Percentiles rank a stretch among this genome's conserved stretches.
phyloP scores from a whole-genome alignment of 2,797 vertebrate species.

The Microtus agrestis region DNA sequence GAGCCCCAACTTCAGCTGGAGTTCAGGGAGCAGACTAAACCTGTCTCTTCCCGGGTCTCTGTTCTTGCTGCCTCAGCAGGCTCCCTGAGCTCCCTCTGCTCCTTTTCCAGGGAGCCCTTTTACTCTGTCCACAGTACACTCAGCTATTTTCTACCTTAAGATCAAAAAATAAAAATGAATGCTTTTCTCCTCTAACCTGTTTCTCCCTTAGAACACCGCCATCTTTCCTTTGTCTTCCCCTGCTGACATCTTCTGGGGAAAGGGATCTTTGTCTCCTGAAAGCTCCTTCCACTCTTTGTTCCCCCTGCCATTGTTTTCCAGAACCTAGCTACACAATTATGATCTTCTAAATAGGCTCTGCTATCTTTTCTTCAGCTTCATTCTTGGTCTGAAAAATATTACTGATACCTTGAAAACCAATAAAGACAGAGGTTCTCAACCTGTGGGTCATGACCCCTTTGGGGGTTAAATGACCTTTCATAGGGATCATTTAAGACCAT shows the following conservation, averaged over 20 bases:
- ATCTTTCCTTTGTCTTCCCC: neutral
- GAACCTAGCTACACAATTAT: neutral
- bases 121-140: neutral
- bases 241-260: neutral
- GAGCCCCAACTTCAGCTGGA: neutral
- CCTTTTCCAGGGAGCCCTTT: neutral
- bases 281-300: neutral
- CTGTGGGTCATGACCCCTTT: neutral
- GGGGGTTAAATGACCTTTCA: neutral
- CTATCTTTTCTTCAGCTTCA: neutral
- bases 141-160: neutral
- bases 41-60: neutral
- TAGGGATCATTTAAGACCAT: neutral
- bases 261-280: neutral
- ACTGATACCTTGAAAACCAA: conserved; percentile 10
- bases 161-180: conserved; percentile 13
- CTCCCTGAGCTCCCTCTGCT: neutral
- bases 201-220: neutral
- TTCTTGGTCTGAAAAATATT: conserved; percentile 50
- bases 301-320: neutral
- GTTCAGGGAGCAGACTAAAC: neutral
- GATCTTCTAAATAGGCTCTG: neutral
- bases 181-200: neutral
- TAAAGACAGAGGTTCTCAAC: neutral
- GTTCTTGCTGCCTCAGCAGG: neutral